Base-by-base conservation (phyloP, 1,140 invertebrate species). In the Eriocheir sinensis region DNA sequence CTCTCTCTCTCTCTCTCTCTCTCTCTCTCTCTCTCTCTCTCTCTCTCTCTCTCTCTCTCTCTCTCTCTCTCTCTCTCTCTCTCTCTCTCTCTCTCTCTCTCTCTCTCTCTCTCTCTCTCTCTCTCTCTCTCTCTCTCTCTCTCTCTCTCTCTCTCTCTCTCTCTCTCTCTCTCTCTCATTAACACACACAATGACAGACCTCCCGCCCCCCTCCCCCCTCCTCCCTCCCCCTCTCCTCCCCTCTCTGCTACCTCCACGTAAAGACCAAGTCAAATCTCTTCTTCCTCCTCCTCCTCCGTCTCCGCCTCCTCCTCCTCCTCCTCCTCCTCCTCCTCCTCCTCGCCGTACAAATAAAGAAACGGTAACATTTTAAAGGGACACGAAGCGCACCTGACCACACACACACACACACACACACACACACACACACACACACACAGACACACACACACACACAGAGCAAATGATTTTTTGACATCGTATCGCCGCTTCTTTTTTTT, bases 81-180 rank as follows among this genome's bases (percentile, higher is more conserved):
- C 44, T 48, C 44, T 48, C 44, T 48, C 15, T 8, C 15, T 48
- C 44, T 48, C 15, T 15, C 44, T 48, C 44, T 15, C 15, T 8
- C 15, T 48, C 44, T 48, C 44, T 48, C 44, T 8, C 44, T 48
- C 44, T 48, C 15, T 8, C 15, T 48, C 44, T 48, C 44, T 48
- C 44, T 48, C 4, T 48, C 44, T 48, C 44, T 48, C 15, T 8
- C 15, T 48, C 44, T 48, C 44, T 48, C 44, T 48, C 44, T 15
- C 44, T 48, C 15, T 48, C 44, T 8, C 15, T 8, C 44, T 48
- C 44, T 48, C 44, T 48, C 44, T 48, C 44, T 48, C 53, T 60
- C 53, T 60, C 53, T 60, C 53, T 60, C 53, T 60, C 53, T 60
- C 53, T 60, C 53, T 60, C 53, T 60, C 60, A 72, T 72, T 72